A percentile compares a stretch with the other conserved stretches of the same genome.
Evolutionary conservation across 2,113 vertebrate genomes (phyloP).

Genomic region (Sphaerodactylus townsendi): DNA sequence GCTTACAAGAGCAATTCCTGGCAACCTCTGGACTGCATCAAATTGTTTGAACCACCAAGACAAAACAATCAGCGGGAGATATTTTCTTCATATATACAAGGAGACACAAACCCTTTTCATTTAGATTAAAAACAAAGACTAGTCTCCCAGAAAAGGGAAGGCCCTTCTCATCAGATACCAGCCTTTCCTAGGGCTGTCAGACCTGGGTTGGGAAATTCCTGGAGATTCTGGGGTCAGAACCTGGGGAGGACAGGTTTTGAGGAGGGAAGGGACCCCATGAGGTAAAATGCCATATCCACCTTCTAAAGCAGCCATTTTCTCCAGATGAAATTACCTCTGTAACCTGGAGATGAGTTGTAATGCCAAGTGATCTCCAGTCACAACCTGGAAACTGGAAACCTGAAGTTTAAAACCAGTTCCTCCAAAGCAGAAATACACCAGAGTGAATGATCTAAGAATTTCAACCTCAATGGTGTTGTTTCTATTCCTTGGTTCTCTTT

Average conservation of each 20-base stretch:
- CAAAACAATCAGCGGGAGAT: constrained; percentile 12
- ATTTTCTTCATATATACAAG: neutral
- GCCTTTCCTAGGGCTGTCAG: neutral
- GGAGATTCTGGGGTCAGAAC: too few species aligned
- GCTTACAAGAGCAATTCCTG: neutral
- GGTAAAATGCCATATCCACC: too few species aligned
- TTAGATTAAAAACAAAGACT: neutral
- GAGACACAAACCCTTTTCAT: constrained; percentile 13
- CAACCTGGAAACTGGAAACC: too few species aligned
- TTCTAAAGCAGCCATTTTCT: too few species aligned
- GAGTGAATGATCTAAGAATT: too few species aligned
- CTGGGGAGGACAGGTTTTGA: too few species aligned
- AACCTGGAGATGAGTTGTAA: too few species aligned
- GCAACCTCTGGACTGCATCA: neutral
- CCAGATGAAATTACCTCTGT: too few species aligned
- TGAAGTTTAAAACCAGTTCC: neutral
- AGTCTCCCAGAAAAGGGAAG: neutral
- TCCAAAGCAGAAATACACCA: neutral
- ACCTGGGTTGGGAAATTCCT: too few species aligned
- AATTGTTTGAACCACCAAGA: constrained; percentile 7
- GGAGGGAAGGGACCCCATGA: too few species aligned
- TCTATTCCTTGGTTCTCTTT: neutral
- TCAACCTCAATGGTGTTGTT: neutral
- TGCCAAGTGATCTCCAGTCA: too few species aligned
- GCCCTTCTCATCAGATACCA: neutral